phyloP scores from a whole-genome alignment of 2,797 vertebrate genomes.

The Anguilla pacifica region DNA sequence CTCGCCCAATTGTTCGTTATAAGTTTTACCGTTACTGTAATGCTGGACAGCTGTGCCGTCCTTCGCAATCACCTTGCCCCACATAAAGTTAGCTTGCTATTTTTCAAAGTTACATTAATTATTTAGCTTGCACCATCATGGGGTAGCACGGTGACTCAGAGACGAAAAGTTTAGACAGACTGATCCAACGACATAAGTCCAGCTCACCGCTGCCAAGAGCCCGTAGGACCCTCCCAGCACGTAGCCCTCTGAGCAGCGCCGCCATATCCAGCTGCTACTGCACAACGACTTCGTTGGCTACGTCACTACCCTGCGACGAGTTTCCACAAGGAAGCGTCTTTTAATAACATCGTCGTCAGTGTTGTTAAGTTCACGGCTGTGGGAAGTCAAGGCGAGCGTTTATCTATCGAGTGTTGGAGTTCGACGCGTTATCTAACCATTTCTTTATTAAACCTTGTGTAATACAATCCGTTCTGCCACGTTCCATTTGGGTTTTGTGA shows the following conservation, averaged over 20 bases:
- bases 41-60: constrained; percentile 42
- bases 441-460: too few species aligned
- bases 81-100: background rate
- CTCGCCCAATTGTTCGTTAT: background rate
- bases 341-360: background rate
- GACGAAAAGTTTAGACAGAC: background rate
- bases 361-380: background rate
- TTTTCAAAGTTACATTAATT: background rate
- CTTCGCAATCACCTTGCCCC: constrained; percentile 66
- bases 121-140: background rate
- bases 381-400: background rate
- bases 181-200: background rate
- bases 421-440: background rate
- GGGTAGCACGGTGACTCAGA: background rate
- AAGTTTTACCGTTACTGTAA: background rate
- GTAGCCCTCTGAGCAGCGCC: constrained; percentile 71
- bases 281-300: background rate
- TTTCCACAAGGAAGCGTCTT: background rate
- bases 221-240: constrained; percentile 64
- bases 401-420: background rate
- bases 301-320: background rate
- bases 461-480: background rate
- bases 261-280: constrained; percentile 65
- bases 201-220: constrained; percentile 64
- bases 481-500: background rate